These are phyloP conservation scores for Chironomus riparius DNA, from an alignment of 2,888 invertebrate species.

Conservation along the genomic window DNA sequence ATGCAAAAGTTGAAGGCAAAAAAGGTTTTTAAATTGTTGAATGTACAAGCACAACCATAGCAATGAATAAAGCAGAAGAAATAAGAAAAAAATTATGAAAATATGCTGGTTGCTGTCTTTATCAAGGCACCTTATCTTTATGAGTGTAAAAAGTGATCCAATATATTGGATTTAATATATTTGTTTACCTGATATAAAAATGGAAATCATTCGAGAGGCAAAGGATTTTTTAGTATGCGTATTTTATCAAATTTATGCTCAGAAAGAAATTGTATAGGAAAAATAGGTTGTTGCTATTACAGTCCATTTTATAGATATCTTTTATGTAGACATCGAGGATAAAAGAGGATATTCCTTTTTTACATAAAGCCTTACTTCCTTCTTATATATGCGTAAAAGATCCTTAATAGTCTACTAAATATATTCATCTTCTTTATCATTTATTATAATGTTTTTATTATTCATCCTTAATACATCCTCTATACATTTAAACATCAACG, in stretches of 20 bases:
- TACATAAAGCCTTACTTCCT: too few species aligned
- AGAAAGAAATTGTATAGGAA: not conserved
- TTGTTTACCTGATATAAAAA: constrained; percentile 1
- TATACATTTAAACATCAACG: too few species aligned
- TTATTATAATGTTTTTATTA: too few species aligned
- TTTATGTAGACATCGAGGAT: not conserved
- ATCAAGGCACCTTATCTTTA: constrained; percentile 4
- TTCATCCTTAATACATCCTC: too few species aligned
- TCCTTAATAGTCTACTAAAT: too few species aligned
- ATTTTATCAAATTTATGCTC: constrained; percentile 1
- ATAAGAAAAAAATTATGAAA: not conserved
- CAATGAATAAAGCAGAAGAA: not conserved
- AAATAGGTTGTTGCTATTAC: not conserved
- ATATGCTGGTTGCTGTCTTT: not conserved
- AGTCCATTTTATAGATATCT: not conserved
- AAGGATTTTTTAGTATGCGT: not conserved
- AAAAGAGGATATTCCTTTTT: too few species aligned
- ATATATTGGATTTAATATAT: constrained; percentile 2
- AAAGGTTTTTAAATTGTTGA: constrained; percentile 4
- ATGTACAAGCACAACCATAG: not conserved
- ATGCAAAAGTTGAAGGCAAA: not conserved
- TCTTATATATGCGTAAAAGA: too few species aligned
- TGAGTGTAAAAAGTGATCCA: not conserved
- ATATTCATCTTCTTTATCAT: too few species aligned
- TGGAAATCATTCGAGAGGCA: not conserved